Base-by-base conservation (phyloP, 1,140 invertebrate genomes). In the Tetranychus cinnabarinus region DNA sequence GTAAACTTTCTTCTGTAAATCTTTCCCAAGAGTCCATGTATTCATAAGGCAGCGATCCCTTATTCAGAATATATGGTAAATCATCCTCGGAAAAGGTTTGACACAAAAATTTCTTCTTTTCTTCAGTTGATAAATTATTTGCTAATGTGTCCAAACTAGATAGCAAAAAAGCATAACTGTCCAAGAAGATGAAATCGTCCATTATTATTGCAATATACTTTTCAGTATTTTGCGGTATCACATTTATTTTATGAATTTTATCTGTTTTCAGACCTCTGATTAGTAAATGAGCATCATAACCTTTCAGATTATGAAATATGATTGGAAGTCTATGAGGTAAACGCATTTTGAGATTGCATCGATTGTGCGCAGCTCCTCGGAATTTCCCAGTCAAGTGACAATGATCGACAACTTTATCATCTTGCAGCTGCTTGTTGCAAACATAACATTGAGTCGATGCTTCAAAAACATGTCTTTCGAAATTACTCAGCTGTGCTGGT, bases 1-100 rank as follows among this genome's bases (percentile, higher is more conserved):
- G 65, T 48, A 67, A 59, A 42, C 63, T 8, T 1, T 45, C 23
- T 65, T 55, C 65, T 1, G 66, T 15, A 50, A 67, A 68, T 56
- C 62, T 65, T 1, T 64, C 58, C 37, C 36, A 61, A 0, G 39
- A 47, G 42, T 67, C 61, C 23, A 66, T 64, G 47, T 67, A 67
- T 55, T 67, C 65, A 60, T 68, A 67, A 0, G 64, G 67, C 35
- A 48, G 23, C 23, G 23, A 23, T 23, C 23, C 23, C 23, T 23
- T 23, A 23, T 23, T 23, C 23, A 23, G 45, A 15, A 46, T 7
- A 15, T 46, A 15, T 10, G 45, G 45, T 46, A 46, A 10, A 7
- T 46, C 15, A 46, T 46, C 45, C 0, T 46, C 15, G 7, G 7
- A 7, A 15, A 46, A 46, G 45, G 15, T 10, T 46, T 7, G 45